A percentile compares a stretch with the other conserved stretches of the same genome.
Evolutionary conservation across 2,888 invertebrate species (phyloP).

Genomic region (Aphidius colemani): DNA sequence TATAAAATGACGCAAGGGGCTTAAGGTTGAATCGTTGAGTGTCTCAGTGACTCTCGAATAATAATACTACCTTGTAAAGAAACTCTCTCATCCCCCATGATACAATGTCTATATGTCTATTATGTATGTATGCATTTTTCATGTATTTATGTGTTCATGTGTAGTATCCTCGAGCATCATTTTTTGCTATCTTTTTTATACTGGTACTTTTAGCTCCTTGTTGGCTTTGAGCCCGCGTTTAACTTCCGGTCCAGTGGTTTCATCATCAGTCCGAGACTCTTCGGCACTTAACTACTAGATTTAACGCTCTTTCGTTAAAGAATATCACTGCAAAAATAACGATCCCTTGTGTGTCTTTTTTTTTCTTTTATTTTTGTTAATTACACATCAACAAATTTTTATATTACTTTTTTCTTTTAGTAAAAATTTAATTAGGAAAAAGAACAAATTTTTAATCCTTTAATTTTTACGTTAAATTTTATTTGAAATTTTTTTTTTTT

Average conservation of each 20-base stretch:
- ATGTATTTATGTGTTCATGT: too few relatives aligned
- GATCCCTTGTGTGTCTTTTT: background rate
- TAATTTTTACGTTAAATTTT: too few relatives aligned
- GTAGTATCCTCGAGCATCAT: too few relatives aligned
- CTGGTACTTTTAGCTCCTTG: background rate
- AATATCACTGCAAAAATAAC: constrained; percentile 14
- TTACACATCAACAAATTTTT: background rate
- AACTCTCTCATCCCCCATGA: constrained; percentile 19
- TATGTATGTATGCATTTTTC: background rate
- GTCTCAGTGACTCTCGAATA: constrained; percentile 22
- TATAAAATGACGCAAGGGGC: background rate
- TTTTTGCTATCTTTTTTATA: background rate
- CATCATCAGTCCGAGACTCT: constrained; percentile 40
- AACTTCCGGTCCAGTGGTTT: constrained; percentile 47
- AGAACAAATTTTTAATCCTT: background rate
- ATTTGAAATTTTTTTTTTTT: too few relatives aligned
- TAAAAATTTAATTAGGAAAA: background rate
- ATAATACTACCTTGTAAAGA: constrained; percentile 19
- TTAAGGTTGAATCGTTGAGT: background rate
- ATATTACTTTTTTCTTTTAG: background rate
- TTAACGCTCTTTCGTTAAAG: constrained; percentile 22
- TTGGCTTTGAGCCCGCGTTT: constrained; percentile 44
- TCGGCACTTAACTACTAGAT: constrained; percentile 27
- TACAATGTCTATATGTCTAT: background rate
- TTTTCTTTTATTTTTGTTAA: constrained; percentile 7